Evolutionary conservation across 2,888 invertebrate species (phyloP).

Genomic region (Lasius platythorax): DNA sequence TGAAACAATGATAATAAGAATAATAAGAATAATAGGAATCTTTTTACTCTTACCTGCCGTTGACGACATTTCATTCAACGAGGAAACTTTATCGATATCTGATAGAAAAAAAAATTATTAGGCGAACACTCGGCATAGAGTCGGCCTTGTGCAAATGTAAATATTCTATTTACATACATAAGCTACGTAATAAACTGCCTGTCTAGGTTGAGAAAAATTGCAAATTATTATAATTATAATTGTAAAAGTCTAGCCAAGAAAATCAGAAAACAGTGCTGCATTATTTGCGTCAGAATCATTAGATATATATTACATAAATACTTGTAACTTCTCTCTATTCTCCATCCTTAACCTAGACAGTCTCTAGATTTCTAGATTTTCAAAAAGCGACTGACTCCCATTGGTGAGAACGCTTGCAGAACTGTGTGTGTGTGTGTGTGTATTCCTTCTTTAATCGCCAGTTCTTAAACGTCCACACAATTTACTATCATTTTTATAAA

Average conservation of each 20-base stretch:
- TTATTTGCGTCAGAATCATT: neutral
- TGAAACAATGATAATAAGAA: conserved; percentile 40
- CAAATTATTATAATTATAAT: neutral
- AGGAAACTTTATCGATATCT: conserved; percentile 45
- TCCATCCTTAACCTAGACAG: conserved; percentile 36
- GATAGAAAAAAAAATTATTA: conserved; percentile 53
- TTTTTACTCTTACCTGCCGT: conserved; percentile 56
- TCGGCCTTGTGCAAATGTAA: conserved; percentile 43
- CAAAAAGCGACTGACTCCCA: conserved; percentile 19
- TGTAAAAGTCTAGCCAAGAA: neutral
- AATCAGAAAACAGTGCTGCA: conserved; percentile 11
- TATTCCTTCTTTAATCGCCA: neutral
- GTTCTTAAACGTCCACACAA: neutral
- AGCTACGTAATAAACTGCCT: conserved; percentile 35
- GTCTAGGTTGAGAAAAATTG: conserved; percentile 45
- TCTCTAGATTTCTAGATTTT: conserved; percentile 23
- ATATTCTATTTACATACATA: conserved; percentile 61
- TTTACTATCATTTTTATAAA: conserved; percentile 51
- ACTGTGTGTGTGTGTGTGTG: neutral
- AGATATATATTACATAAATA: conserved; percentile 20
- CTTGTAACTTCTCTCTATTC: neutral
- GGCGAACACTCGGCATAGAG: conserved; percentile 53
- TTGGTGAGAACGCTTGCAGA: neutral
- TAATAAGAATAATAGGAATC: conserved; percentile 75
- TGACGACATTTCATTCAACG: conserved; percentile 39